Evolutionary conservation across 2,797 vertebrate species (phyloP).

Genomic region (Sebastes wilsoni): DNA sequence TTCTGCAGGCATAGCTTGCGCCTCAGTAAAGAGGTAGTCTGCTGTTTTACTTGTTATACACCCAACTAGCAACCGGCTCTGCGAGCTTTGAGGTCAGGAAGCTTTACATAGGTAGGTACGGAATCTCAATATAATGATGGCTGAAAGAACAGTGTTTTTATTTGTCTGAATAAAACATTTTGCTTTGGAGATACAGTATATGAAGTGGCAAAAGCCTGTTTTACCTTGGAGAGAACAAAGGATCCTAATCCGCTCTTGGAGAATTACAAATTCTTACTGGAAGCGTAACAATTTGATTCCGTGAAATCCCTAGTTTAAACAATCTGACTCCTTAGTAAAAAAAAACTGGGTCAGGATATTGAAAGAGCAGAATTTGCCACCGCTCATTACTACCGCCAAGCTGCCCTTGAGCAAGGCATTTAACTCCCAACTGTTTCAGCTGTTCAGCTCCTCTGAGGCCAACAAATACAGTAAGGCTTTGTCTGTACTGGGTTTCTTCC

Average conservation of each 20-base stretch:
- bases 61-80: not conserved
- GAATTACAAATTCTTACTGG: not conserved
- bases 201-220: not conserved
- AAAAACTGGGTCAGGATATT: not conserved
- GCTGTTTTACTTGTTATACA: not conserved
- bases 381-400: not conserved
- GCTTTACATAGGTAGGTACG: not conserved
- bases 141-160: not conserved
- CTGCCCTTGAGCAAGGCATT: conserved; percentile 16
- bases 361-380: not conserved
- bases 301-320: conserved; percentile 2
- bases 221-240: conserved; percentile 1
- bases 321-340: not conserved
- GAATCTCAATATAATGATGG: not conserved
- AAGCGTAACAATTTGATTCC: not conserved
- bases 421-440: not conserved
- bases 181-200: not conserved
- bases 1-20: conserved; percentile 2
- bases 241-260: not conserved
- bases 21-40: not conserved
- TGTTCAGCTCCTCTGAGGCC: not conserved
- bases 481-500: not conserved
- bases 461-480: not conserved
- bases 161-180: not conserved
- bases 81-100: not conserved